A percentile compares a stretch with the other conserved stretches of the same genome.
Conservation (phyloP, 2,113 vertebrate genomes). For the Myiozetetes cayanensis region DNA sequence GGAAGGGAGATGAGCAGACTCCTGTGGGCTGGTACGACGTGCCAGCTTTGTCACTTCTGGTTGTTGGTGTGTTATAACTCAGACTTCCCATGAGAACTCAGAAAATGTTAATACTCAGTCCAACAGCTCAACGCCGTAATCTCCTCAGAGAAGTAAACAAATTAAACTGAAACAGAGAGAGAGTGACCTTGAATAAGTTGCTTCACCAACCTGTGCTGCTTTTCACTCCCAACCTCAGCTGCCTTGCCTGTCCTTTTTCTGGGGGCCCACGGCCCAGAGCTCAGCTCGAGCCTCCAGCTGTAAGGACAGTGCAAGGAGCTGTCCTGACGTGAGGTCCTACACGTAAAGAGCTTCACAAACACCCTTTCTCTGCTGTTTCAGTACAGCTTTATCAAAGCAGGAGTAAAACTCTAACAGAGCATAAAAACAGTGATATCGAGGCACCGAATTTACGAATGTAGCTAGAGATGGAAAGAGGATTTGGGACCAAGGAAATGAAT, state of each 20-base stretch:
- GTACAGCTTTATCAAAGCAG: background rate
- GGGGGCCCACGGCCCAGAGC: background rate
- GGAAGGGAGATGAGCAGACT: background rate
- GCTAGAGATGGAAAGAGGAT: background rate
- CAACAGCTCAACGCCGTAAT: background rate
- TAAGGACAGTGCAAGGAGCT: background rate
- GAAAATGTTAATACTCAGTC: background rate
- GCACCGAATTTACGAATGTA: background rate
- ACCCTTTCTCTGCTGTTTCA: background rate
- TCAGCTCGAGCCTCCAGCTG: background rate
- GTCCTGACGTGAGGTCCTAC: background rate
- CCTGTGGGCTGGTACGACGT: background rate
- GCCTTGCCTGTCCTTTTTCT: background rate
- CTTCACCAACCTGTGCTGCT: background rate
- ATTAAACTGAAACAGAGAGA: background rate
- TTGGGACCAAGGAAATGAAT: background rate
- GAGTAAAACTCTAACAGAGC: background rate
- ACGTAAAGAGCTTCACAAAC: background rate
- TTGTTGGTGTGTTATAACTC: background rate
- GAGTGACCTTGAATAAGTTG: constrained; percentile 5
- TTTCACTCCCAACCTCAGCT: background rate
- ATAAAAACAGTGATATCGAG: background rate
- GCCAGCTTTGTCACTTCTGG: constrained; percentile 10
- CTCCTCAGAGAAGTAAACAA: constrained; percentile 51
- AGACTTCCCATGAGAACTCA: background rate